Conservation (phyloP, 2,113 vertebrate genomes). For the Thalassoma bifasciatum region DNA sequence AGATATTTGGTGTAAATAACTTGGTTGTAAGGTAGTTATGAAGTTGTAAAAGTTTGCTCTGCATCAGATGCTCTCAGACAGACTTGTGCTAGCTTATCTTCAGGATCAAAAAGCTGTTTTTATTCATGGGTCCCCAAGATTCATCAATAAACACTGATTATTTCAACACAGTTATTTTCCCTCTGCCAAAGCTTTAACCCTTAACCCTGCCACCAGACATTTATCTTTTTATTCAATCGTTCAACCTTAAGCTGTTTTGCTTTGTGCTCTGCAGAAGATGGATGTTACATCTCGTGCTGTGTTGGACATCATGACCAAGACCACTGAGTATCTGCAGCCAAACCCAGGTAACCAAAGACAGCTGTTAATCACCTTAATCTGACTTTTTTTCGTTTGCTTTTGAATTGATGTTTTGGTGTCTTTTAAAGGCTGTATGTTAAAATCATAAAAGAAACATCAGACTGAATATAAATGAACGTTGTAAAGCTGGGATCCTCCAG, state of each 20-base stretch:
- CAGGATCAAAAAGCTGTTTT: conserved; percentile 4
- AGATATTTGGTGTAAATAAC: too few relatives aligned
- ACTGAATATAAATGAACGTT: too few relatives aligned
- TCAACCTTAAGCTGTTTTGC: not conserved
- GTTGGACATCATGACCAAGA: conserved; percentile 97
- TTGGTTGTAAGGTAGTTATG: too few relatives aligned
- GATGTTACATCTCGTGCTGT: conserved; percentile 94
- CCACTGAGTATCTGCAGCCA: conserved; percentile 97
- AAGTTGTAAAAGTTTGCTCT: too few relatives aligned
- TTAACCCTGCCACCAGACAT: not conserved
- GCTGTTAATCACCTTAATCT: not conserved
- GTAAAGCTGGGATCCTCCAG: not conserved
- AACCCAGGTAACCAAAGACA: conserved; percentile 89
- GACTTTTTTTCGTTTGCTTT: not conserved
- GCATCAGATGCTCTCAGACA: too few relatives aligned
- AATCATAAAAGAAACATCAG: not conserved
- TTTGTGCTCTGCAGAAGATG: conserved; percentile 85
- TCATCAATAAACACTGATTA: not conserved
- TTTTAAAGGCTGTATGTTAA: not conserved
- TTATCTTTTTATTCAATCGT: not conserved
- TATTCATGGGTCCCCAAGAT: too few relatives aligned
- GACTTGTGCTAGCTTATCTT: too few relatives aligned
- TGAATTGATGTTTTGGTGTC: not conserved
- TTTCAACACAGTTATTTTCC: not conserved
- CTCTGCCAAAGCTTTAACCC: too few relatives aligned